These are phyloP conservation scores for Nezara viridula DNA, from an alignment of 2,888 invertebrate genomes.

Conservation along the genomic window DNA sequence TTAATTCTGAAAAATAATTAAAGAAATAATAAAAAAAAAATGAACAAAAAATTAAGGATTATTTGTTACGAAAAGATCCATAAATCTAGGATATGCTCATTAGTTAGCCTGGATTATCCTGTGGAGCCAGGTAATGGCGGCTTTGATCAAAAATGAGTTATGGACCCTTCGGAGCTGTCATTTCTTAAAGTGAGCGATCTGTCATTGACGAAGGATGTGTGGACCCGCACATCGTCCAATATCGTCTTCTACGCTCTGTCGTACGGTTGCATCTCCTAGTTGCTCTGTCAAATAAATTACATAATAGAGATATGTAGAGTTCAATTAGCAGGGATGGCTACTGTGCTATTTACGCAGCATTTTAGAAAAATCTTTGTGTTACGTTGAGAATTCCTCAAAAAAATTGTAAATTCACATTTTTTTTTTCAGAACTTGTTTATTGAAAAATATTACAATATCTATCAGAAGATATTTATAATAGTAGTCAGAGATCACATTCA, in stretches of 20 bases:
- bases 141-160: conserved; percentile 26
- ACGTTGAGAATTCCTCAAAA: too few species aligned
- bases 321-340: too few species aligned
- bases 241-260: not conserved
- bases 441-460: too few species aligned
- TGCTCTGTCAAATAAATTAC: not conserved
- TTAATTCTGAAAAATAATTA: too few species aligned
- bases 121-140: not conserved
- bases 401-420: too few species aligned
- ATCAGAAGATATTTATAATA: too few species aligned
- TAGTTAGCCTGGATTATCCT: not conserved
- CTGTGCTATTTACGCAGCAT: too few species aligned
- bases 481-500: too few species aligned
- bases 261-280: not conserved
- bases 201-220: not conserved
- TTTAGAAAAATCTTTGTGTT: too few species aligned
- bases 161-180: not conserved
- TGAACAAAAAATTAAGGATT: not conserved
- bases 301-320: too few species aligned
- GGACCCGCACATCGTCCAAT: not conserved
- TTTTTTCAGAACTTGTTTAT: too few species aligned
- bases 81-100: not conserved
- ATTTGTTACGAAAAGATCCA: not conserved
- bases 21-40: not conserved
- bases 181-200: not conserved